Evolutionary conservation across 2,888 invertebrate genomes (phyloP), one percentile per base, ranked within the genome.

Genomic region (Hesperia comma): DNA sequence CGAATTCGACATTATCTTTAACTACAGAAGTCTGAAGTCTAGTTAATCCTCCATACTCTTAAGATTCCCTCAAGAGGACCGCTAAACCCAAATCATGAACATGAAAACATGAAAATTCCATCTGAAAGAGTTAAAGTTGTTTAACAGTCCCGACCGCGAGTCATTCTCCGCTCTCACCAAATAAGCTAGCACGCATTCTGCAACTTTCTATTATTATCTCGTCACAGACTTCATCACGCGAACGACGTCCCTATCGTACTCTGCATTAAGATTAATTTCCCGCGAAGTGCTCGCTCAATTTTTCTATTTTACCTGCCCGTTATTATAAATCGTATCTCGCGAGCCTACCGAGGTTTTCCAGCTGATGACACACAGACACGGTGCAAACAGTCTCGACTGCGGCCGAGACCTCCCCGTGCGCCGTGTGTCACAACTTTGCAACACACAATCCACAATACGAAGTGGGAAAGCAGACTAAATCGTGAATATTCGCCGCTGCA

Each of bases 161-260:
- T 46, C 58, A 32, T 40, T 49, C 68, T 51, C 49, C 79, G 75
- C 82, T 81, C 87, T 80, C 76, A 82, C 90, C 90, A 87, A 90
- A 90, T 90, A 90, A 87, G 88, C 81, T 83, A 77, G 76, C 75
- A 80, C 84, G 85, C 87, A 86, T 83, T 86, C 83, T 88, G 88
- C 90, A 88, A 79, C 77, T 71, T 72, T 72, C 87, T 89, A 89
- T 84, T 82, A 84, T 85, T 89, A 87, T 71, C 72, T 64, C 69
- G 40, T 41, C 41, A 70, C 61, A 57, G 60, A 32, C 63, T 46
- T 64, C 17, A 37, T 26, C 62, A 56, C 67, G 41, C 73, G 49
- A 81, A 41, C 70, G 70, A 63, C 72, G 61, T 68, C 78, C 73
- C 71, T 81, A 75, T 61, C 6, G 5, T 21, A 5, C 17, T 7